These are phyloP conservation scores for Allygus modestus DNA, from an alignment of 2,888 invertebrate species.

Conservation along the genomic window DNA sequence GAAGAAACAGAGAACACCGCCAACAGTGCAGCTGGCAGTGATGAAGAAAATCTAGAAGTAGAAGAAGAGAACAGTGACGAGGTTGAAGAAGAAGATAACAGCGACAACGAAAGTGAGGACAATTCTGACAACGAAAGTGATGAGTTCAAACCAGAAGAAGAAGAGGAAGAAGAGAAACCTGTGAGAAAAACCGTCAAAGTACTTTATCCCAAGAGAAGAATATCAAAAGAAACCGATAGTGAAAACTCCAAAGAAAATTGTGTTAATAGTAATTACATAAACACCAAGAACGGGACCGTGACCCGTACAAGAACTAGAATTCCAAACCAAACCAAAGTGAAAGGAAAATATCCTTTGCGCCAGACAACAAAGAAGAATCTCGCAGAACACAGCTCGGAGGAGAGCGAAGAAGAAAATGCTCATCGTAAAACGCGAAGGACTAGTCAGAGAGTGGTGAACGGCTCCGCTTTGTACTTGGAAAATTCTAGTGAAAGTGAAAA, in stretches of 20 bases:
- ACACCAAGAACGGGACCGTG: slow-evolving; percentile 51
- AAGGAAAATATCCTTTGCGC: slow-evolving; percentile 60
- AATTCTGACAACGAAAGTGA: slow-evolving; percentile 65
- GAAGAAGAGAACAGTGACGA: slow-evolving; percentile 69
- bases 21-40: slow-evolving; percentile 26
- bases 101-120: slow-evolving; percentile 69
- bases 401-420: slow-evolving; percentile 9
- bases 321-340: slow-evolving; percentile 48
- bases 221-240: slow-evolving; percentile 65
- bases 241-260: slow-evolving; percentile 60
- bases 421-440: slow-evolving; percentile 28
- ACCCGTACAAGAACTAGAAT: background rate
- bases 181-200: slow-evolving; percentile 70
- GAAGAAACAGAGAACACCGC: slow-evolving; percentile 49
- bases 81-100: slow-evolving; percentile 71
- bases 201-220: slow-evolving; percentile 61
- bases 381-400: slow-evolving; percentile 37
- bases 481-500: slow-evolving; percentile 41
- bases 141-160: slow-evolving; percentile 43
- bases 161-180: slow-evolving; percentile 66
- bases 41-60: slow-evolving; percentile 71
- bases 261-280: slow-evolving; percentile 52
- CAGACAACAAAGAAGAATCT: slow-evolving; percentile 40
- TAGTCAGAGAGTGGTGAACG: slow-evolving; percentile 36
- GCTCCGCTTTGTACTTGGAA: background rate